Conservation (phyloP, 1,140 invertebrate species). For the Paramacrobiotus metropolitanus region DNA sequence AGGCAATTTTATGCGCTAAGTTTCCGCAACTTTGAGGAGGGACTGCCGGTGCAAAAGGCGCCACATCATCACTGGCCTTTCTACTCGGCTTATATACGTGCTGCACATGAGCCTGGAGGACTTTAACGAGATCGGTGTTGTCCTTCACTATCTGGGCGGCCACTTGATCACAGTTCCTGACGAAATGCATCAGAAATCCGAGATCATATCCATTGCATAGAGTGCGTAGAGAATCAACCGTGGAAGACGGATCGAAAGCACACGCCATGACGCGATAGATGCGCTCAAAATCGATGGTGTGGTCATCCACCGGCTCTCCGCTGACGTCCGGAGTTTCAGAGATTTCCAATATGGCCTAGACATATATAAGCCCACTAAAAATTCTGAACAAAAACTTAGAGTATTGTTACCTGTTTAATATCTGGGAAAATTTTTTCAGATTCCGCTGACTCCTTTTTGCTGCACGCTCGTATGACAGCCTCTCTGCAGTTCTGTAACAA, state of each 20-base stretch:
- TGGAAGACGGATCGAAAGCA: neutral
- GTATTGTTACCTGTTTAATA: no score
- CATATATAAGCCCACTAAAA: no score
- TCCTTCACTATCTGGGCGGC: neutral
- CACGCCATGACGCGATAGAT: neutral
- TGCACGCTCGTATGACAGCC: no score
- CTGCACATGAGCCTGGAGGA: neutral
- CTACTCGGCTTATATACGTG: no score
- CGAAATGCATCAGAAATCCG: neutral
- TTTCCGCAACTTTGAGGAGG: neutral
- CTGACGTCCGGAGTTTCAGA: neutral
- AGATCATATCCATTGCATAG: neutral
- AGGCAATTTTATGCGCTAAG: neutral
- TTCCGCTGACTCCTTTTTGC: no score
- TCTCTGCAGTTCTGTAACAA: no score
- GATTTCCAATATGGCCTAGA: no score
- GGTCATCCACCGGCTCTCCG: neutral
- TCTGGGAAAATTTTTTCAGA: no score
- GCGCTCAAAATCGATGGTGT: neutral
- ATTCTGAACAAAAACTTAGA: no score
- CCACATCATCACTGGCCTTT: no score
- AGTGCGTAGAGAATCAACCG: neutral
- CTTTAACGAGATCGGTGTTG: neutral
- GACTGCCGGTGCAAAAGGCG: neutral
- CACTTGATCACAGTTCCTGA: neutral